These are phyloP conservation scores for Drosophila subpulchrella DNA, from an alignment of 1,140 invertebrate genomes.

Conservation along the genomic window DNA sequence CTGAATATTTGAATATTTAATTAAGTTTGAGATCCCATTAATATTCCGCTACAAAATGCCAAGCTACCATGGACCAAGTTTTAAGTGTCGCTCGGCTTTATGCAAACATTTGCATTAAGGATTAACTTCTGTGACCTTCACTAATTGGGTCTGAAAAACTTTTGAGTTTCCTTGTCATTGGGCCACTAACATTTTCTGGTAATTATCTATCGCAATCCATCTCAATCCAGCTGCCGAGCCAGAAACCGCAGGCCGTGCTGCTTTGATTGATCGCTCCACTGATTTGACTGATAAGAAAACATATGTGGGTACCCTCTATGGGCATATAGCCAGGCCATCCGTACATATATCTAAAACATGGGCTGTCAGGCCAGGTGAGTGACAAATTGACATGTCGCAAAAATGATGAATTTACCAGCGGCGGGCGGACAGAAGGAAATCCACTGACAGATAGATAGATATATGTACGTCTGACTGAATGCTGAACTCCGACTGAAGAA, in stretches of 20 bases:
- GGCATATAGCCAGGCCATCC: slow-evolving; percentile 7
- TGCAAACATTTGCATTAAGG: slow-evolving; percentile 9
- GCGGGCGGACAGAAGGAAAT: slow-evolving; percentile 4
- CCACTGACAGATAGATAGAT: slow-evolving; percentile 4
- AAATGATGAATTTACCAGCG: slow-evolving; percentile 71
- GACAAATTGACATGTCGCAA: slow-evolving; percentile 79
- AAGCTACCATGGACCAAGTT: background rate
- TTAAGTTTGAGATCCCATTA: background rate
- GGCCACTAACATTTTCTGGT: slow-evolving; percentile 9
- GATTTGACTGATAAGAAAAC: slow-evolving; percentile 52
- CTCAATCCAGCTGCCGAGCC: slow-evolving; percentile 47
- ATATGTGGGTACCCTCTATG: slow-evolving; percentile 11
- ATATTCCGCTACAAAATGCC: background rate
- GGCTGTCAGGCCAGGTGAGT: slow-evolving; percentile 58
- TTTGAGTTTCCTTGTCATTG: slow-evolving; percentile 1
- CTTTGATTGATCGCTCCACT: slow-evolving; percentile 62
- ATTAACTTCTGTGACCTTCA: slow-evolving; percentile 23
- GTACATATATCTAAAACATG: slow-evolving; percentile 22
- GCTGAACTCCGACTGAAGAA: slow-evolving; percentile 6
- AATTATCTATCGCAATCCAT: slow-evolving; percentile 61
- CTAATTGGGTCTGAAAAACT: slow-evolving; percentile 10
- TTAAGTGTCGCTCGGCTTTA: background rate
- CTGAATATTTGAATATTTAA: background rate
- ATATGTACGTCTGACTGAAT: slow-evolving; percentile 2
- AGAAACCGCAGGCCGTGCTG: slow-evolving; percentile 6